Evolutionary conservation across 2,888 invertebrate species (phyloP).

Genomic region (Drosophila sordidula): DNA sequence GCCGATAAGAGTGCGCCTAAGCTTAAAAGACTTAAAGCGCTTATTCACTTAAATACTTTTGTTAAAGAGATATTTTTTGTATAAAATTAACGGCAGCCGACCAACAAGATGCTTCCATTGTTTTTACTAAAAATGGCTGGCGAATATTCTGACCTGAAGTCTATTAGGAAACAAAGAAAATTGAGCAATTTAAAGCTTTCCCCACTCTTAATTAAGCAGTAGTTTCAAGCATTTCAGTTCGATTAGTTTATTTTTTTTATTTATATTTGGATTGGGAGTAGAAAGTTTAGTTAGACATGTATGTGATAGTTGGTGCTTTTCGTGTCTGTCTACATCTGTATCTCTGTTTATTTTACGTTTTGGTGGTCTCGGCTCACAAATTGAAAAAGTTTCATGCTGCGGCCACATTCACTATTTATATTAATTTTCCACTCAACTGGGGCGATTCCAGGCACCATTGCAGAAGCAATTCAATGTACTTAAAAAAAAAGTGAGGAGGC

Average conservation of each 20-base stretch:
- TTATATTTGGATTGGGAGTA: slow-evolving; percentile 38
- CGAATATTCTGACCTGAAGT: too few species aligned
- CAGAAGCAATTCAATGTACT: neutral
- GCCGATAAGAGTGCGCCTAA: too few species aligned
- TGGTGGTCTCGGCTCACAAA: slow-evolving; percentile 52
- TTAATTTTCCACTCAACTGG: slow-evolving; percentile 53
- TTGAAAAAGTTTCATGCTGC: slow-evolving; percentile 68
- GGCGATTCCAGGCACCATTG: slow-evolving; percentile 18
- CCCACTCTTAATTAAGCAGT: slow-evolving; percentile 73
- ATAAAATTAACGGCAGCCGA: neutral
- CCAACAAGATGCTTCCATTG: neutral
- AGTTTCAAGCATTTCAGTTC: slow-evolving; percentile 65
- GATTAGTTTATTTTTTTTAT: slow-evolving; percentile 71
- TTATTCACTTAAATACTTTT: neutral
- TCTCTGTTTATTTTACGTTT: slow-evolving; percentile 32
- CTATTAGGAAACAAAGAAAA: slow-evolving; percentile 23
- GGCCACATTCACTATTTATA: slow-evolving; percentile 54
- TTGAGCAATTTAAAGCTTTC: slow-evolving; percentile 56
- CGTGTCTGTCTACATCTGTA: slow-evolving; percentile 41
- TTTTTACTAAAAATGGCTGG: neutral
- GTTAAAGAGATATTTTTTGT: too few species aligned
- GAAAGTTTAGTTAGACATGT: slow-evolving; percentile 28
- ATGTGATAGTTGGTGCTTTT: slow-evolving; percentile 2
- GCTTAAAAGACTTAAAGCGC: neutral
- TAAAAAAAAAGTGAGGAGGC: too few species aligned